Evolutionary conservation across 2,113 vertebrate species (phyloP).

Genomic region (Anarhynchus alexandrinus): DNA sequence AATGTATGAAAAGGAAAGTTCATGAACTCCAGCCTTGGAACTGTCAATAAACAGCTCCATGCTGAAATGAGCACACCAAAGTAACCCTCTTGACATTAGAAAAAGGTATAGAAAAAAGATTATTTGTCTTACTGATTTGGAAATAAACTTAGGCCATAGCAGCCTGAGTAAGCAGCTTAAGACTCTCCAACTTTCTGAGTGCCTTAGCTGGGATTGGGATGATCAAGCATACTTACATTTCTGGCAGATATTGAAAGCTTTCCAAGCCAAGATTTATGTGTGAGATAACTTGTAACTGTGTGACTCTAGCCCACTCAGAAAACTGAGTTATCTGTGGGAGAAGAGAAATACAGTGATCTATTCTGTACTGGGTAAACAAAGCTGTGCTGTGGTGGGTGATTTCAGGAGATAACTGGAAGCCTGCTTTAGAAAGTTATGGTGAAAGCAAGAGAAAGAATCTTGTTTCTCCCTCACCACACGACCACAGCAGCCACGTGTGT

Average conservation of each 20-base stretch:
- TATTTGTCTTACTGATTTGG: not conserved
- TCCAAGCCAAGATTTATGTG: constrained; percentile 41
- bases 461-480: not conserved
- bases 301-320: constrained; percentile 53
- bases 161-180: not conserved
- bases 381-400: constrained; percentile 41
- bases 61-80: not conserved
- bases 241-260: constrained; percentile 22
- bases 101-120: not conserved
- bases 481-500: not conserved
- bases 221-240: not conserved
- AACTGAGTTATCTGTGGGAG: constrained; percentile 50
- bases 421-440: not conserved
- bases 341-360: constrained; percentile 44
- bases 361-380: constrained; percentile 50
- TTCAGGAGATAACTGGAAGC: constrained; percentile 32
- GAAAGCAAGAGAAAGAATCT: not conserved
- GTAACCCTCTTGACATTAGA: not conserved
- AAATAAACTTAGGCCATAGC: constrained; percentile 18
- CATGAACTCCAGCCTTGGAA: not conserved
- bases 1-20: not conserved
- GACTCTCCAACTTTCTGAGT: not conserved
- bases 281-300: constrained; percentile 36
- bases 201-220: not conserved
- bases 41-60: not conserved